Conservation (phyloP, 2,113 vertebrate genomes). For the Mugil cephalus region DNA sequence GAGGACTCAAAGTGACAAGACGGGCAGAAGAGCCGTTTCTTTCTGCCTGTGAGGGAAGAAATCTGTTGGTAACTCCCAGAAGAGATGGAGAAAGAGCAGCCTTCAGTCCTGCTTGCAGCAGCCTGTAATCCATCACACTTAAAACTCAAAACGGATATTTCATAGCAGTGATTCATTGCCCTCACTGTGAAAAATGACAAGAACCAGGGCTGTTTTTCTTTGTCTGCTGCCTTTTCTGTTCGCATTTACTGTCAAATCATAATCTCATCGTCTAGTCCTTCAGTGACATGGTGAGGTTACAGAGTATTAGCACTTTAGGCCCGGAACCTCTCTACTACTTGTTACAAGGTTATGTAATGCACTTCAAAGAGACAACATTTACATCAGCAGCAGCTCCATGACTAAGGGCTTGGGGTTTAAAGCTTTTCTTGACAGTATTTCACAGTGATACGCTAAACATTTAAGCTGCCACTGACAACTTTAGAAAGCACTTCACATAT, state of each 20-base stretch:
- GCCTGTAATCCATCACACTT: slow-evolving; percentile 77
- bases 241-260: slow-evolving; percentile 45
- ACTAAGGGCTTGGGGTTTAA: slow-evolving; percentile 9
- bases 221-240: slow-evolving; percentile 1
- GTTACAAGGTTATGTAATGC: slow-evolving; percentile 41
- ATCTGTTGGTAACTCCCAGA: slow-evolving; percentile 40
- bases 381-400: slow-evolving; percentile 31
- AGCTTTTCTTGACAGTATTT: slow-evolving; percentile 34
- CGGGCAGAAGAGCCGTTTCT: slow-evolving; percentile 27
- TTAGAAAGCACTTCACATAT: slow-evolving; percentile 8
- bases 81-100: slow-evolving; percentile 25
- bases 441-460: slow-evolving; percentile 1
- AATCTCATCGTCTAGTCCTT: slow-evolving; percentile 26
- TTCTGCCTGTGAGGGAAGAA: slow-evolving; percentile 14
- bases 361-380: slow-evolving; percentile 52
- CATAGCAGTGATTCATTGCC: slow-evolving; percentile 55
- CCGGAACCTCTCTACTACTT: slow-evolving; percentile 21
- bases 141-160: slow-evolving; percentile 64
- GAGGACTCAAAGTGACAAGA: slow-evolving; percentile 55
- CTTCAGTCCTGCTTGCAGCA: slow-evolving; percentile 50
- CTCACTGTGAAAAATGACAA: slow-evolving; percentile 29
- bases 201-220: slow-evolving; percentile 27
- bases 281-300: slow-evolving; percentile 48
- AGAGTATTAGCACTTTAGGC: slow-evolving; percentile 28
- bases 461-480: slow-evolving; percentile 42